Base-by-base conservation (phyloP, 2,113 vertebrate species). In the Larimichthys crocea region DNA sequence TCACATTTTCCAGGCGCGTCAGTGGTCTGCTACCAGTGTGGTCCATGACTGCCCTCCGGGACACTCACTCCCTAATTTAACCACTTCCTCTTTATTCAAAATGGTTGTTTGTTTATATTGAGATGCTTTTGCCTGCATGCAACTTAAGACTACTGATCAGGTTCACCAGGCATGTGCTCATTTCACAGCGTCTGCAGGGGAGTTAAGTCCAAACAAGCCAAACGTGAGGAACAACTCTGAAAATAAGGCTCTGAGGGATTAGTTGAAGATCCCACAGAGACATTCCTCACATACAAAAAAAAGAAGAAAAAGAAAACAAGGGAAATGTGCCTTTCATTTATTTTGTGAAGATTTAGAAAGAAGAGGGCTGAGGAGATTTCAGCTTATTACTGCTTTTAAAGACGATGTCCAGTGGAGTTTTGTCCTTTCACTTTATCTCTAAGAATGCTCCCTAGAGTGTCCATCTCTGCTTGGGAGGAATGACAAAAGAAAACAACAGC, bases 401-500 rank as follows among this genome's bases (percentile, higher is more conserved):
- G 62, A 75, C 2, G 72, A 31, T 74, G 76, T 90, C 93, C 85
- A 90, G 85, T 64, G 20, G 85, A 82, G 89, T 71, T 85, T 80
- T 89, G 82, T 88, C 83, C 86, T 87, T 88, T 84, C 57, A 56
- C 42, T 89, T 78, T 31, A 5, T 76, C 72, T 71, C 56, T 53
- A 44, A 76, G 61, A 78, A 76, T 69, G 3, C 74, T 86, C 87
- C 88, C 93, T 46, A 35, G 46, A 80, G 84, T 87, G 75, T 85
- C 80, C 22, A 35, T 75, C 79, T 29, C 88, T 89, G 85, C 77
- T 89, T 85, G 64, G 31, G 56, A 84, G 56, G 72, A 79, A 62
- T 66, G 79, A 91, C 67, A 84, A 92, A 87, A 79, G 71, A 89
- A 88, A 93, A 90, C 88, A 91, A 93, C 91, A 93, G 83, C 89